Evolutionary conservation across 2,113 vertebrate genomes (phyloP).

Genomic region (Corynorhinus townsendii): DNA sequence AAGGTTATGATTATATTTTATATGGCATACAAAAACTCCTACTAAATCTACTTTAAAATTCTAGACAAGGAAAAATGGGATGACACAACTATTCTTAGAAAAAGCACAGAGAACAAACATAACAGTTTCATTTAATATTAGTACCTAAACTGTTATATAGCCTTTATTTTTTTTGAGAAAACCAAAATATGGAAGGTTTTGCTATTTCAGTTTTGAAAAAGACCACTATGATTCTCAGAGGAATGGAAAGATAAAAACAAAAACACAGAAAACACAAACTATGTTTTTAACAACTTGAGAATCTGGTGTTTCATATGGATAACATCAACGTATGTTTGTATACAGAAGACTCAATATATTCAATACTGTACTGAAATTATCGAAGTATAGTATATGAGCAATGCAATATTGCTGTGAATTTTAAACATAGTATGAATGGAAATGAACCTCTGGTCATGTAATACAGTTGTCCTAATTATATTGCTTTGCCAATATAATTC

Average conservation of each 20-base stretch:
- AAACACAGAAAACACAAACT: background rate
- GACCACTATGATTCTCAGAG: background rate
- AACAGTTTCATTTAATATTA: background rate
- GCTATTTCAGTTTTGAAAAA: background rate
- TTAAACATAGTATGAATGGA: background rate
- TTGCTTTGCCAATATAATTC: conserved; percentile 13
- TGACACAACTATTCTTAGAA: background rate
- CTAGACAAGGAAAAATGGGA: background rate
- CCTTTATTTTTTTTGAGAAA: background rate
- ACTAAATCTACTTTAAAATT: conserved; percentile 39
- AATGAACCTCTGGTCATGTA: background rate
- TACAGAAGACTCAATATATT: background rate
- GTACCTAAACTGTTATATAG: background rate
- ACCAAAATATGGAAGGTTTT: background rate
- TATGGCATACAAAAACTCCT: conserved; percentile 32
- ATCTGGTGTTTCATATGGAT: background rate
- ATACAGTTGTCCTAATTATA: conserved; percentile 4
- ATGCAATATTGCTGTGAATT: background rate
- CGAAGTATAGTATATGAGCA: background rate
- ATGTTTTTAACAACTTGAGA: background rate
- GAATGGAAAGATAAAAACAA: background rate
- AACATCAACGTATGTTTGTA: background rate
- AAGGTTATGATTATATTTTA: conserved; percentile 59
- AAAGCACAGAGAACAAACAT: background rate
- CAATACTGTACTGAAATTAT: background rate